Conservation (phyloP, 2,888 invertebrate species). For the Malthinus flaveolus region DNA sequence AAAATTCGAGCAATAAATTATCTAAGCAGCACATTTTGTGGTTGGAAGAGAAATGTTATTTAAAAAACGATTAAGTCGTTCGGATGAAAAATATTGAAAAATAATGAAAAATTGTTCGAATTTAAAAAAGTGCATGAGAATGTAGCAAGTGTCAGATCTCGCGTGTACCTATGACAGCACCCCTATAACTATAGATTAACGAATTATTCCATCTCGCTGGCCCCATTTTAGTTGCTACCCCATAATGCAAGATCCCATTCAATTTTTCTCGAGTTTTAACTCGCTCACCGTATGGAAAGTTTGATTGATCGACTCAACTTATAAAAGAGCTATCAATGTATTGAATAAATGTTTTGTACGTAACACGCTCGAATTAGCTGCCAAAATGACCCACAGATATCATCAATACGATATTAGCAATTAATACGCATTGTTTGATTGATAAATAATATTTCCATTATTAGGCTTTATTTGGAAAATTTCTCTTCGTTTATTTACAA, state of each 20-base stretch:
- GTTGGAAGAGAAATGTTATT: not conserved
- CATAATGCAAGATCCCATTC: constrained; percentile 27
- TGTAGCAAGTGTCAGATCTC: constrained; percentile 47
- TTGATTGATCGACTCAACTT: constrained; percentile 48
- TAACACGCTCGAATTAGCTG: constrained; percentile 47
- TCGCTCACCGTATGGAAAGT: constrained; percentile 28
- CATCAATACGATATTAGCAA: constrained; percentile 46
- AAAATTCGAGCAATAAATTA: too few relatives aligned
- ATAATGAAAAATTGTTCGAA: constrained; percentile 29
- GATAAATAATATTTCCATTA: constrained; percentile 24
- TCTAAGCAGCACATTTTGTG: too few relatives aligned
- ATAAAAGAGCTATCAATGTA: constrained; percentile 50
- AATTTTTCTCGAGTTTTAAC: constrained; percentile 24
- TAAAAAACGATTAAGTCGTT: too few relatives aligned
- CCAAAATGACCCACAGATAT: constrained; percentile 44
- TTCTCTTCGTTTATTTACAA: too few relatives aligned
- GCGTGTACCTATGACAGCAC: constrained; percentile 44
- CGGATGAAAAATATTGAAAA: constrained; percentile 19
- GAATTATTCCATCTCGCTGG: constrained; percentile 52
- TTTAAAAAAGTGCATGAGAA: constrained; percentile 46
- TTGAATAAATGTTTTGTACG: constrained; percentile 49
- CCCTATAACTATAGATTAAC: constrained; percentile 50
- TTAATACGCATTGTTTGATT: constrained; percentile 43
- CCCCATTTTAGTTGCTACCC: constrained; percentile 46
- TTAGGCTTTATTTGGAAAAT: not conserved